Evolutionary conservation across 1,140 invertebrate genomes (phyloP), one percentile per base, ranked within the genome.

Genomic region (Heliconius melpomene): DNA sequence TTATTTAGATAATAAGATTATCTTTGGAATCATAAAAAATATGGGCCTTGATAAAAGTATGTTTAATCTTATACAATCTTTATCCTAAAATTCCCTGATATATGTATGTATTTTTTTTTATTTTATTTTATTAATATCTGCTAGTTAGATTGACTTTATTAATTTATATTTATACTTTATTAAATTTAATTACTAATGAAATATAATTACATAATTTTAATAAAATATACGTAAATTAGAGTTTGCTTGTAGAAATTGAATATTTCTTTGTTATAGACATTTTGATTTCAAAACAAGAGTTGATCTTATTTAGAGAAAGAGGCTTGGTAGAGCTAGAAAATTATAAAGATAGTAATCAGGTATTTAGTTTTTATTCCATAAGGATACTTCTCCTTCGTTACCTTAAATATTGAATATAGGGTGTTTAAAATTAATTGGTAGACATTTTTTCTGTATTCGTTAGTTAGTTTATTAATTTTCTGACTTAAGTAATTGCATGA

Each of bases 221-320:
- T n/a, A 54, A 54, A 54, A 54, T 54, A 7, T 8, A 54, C n/a
- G 57, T 11, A 23, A 26, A 60, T 66, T 29, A 66, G 13, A 66
- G 8, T 26, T 66, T 66, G 6, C 23, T 66, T 75, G 5, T 75
- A 57, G 23, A 75, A 26, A 0, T 36, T 75, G n/a, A 75, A 66
- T 70, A 40, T 50, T 70, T 50, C 26, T 73, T 75, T 72, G n/a
- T 77, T 76, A 29, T 72, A 80, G 74, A 84, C 72, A 50, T 29
- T 66, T 66, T 66, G 8, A 29, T 66, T 66, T 66, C 60, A 1
- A 66, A 29, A 66, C 60, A 66, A 18, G 26, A 29, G 23, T 66
- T 29, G 23, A 29, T 66, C 9, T 66, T 66, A 16, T 66, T 26
- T 66, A 66, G n/a, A 29, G 54, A 60, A 60, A 29, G 60, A 16